A percentile compares a stretch with the other conserved stretches of the same genome.
Conservation (phyloP, 1,140 invertebrate genomes). For the Caenorhabditis brenneri region DNA sequence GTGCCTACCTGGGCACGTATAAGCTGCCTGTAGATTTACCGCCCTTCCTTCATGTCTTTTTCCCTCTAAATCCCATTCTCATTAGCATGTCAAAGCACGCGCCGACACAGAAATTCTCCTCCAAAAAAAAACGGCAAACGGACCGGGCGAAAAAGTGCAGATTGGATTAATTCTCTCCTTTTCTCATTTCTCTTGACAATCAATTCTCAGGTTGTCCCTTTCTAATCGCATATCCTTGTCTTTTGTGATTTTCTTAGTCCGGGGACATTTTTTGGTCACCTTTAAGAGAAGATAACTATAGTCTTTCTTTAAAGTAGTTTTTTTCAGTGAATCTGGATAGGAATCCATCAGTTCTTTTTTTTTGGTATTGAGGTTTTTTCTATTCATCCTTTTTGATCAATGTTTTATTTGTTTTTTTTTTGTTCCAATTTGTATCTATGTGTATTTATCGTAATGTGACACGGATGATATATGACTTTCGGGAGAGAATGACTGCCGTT, state of each 20-base stretch:
- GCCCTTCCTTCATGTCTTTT: neutral
- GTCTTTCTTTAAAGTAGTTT: too few relatives aligned
- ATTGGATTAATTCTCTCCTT: neutral
- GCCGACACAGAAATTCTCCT: neutral
- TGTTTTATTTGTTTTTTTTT: neutral
- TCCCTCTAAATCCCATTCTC: neutral
- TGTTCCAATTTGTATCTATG: neutral
- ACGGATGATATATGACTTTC: neutral
- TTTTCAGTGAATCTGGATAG: too few relatives aligned
- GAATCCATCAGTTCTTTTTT: too few relatives aligned
- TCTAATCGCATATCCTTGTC: too few relatives aligned
- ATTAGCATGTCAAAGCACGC: slow-evolving; percentile 15
- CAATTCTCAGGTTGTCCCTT: neutral
- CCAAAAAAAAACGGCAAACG: neutral
- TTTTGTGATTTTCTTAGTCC: too few relatives aligned
- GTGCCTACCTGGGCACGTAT: too few relatives aligned
- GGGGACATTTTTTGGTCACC: too few relatives aligned
- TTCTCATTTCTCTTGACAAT: neutral
- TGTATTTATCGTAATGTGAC: neutral
- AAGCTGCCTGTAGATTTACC: too few relatives aligned
- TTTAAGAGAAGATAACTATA: too few relatives aligned
- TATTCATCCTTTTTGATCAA: neutral
- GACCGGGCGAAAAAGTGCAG: neutral
- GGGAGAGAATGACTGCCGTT: neutral
- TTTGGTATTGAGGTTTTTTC: too few relatives aligned